Evolutionary conservation across 2,888 invertebrate genomes (phyloP).

Genomic region (Archips xylosteana): DNA sequence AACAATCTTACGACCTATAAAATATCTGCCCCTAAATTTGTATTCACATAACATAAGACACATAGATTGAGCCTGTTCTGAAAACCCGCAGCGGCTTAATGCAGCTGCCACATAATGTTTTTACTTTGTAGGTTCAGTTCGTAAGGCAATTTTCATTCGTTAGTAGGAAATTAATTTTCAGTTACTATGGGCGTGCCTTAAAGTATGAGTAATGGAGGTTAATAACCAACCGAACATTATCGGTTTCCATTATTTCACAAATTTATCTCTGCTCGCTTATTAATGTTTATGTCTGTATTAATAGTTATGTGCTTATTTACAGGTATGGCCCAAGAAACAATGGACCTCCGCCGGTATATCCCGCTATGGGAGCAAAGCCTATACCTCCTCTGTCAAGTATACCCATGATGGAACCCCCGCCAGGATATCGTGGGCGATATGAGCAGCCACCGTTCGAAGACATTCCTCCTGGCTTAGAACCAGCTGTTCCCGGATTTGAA

Average conservation of each 20-base stretch:
- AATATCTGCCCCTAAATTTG: background rate
- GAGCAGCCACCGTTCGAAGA: constrained; percentile 83
- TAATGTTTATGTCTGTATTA: background rate
- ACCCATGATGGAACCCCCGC: constrained; percentile 64
- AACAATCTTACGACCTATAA: background rate
- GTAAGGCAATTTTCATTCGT: constrained; percentile 53
- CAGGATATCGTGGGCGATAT: constrained; percentile 76
- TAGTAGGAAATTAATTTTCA: constrained; percentile 18
- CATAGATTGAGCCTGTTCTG: background rate
- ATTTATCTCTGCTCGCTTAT: background rate
- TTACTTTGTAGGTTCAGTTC: constrained; percentile 57
- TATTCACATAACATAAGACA: background rate
- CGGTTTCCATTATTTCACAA: background rate
- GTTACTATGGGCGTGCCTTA: background rate
- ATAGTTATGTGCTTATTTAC: constrained; percentile 49
- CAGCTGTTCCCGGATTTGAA: constrained; percentile 87
- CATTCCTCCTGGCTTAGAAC: constrained; percentile 87
- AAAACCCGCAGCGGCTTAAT: background rate
- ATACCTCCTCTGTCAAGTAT: constrained; percentile 66
- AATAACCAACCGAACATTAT: background rate
- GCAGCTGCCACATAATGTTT: background rate
- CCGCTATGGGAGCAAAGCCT: constrained; percentile 69
- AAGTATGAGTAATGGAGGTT: background rate
- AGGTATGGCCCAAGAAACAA: constrained; percentile 77
- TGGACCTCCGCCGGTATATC: constrained; percentile 68